Base-by-base conservation (phyloP, 2,888 invertebrate genomes). In the Cybosia mesomella region DNA sequence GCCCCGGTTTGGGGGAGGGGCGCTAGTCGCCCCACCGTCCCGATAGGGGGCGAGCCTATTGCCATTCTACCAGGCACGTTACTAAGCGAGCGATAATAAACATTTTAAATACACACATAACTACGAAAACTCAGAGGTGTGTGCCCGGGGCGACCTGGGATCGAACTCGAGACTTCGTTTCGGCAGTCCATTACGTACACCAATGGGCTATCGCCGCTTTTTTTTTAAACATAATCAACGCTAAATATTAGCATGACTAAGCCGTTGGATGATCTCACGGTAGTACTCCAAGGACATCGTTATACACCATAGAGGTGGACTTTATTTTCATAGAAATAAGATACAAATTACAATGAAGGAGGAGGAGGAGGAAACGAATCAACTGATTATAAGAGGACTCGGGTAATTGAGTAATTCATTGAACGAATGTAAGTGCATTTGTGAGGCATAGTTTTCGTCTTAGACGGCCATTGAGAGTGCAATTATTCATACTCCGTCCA, bases 251-350 rank as follows among this genome's bases (percentile, higher is more conserved):
- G 9, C 5, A 18, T 34, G 34, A 34, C 22, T 22, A 32, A 34
- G 11, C 21, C 39, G 11, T 28, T 18, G n/a, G 49, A 69, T 77
- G 69, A 73, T 66, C 67, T 73, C 71, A 68, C 24, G 54, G 22
- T 21, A 15, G 15, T 13, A 15, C 34, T 68, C 55, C 70, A 67
- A 63, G 64, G 58, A 61, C 60, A 67, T 70, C 58, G 39, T 36
- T 11, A 18, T 1, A n/a, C 54, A 13, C 13, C 24, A 55, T 32
- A 60, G 58, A 59, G 28, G 36, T 22, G 49, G 62, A 32, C 72
- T 67, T 62, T 76, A 66, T 68, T 8, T 0, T 36, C 4, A 22
- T 43, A n/a, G 18, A 0, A 15, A n/a, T 69, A 74, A 28, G 66
- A 43, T 61, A 24, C 53, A 60, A 67, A 79, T 72, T 79, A 34